Evolutionary conservation across 2,797 vertebrate species (phyloP).

Genomic region (Aulostomus chinensis): DNA sequence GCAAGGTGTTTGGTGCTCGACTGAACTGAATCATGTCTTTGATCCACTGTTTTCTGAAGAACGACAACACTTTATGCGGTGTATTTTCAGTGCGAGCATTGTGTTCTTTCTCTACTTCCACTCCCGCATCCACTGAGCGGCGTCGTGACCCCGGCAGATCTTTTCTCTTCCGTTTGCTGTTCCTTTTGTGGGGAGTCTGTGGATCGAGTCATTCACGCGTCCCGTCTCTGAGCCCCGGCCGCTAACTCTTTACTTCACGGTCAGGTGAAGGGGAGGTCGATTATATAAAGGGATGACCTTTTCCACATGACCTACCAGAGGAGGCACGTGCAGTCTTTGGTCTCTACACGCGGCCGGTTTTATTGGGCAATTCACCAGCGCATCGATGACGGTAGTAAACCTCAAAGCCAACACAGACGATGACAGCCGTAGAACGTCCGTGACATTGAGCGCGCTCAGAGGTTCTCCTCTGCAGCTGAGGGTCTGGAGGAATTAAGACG

Average conservation of each 20-base stretch:
- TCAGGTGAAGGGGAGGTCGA: slow-evolving; percentile 24
- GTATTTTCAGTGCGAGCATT: too few species aligned
- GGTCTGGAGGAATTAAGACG: too few species aligned
- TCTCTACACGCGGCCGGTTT: slow-evolving; percentile 40
- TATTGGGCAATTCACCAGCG: slow-evolving; percentile 21
- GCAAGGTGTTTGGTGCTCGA: too few species aligned
- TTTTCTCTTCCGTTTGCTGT: too few species aligned
- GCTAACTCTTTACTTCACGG: slow-evolving; percentile 15
- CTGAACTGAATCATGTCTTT: too few species aligned
- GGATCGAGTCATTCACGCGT: slow-evolving; percentile 22
- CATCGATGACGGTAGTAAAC: slow-evolving; percentile 26
- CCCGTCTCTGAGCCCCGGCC: not conserved
- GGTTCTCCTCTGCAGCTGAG: too few species aligned
- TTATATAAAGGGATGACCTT: slow-evolving; percentile 41
- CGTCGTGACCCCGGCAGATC: too few species aligned
- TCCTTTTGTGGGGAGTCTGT: too few species aligned
- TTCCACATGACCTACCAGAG: slow-evolving; percentile 26
- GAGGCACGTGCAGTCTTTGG: slow-evolving; percentile 2
- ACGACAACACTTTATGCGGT: too few species aligned
- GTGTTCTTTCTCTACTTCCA: too few species aligned
- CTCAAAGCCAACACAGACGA: not conserved
- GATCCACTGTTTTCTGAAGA: too few species aligned
- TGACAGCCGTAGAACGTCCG: not conserved
- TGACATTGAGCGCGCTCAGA: slow-evolving; percentile 4
- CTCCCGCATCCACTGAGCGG: too few species aligned